Evolutionary conservation across 2,888 invertebrate genomes (phyloP).

Genomic region (Dryadula phaetusa): DNA sequence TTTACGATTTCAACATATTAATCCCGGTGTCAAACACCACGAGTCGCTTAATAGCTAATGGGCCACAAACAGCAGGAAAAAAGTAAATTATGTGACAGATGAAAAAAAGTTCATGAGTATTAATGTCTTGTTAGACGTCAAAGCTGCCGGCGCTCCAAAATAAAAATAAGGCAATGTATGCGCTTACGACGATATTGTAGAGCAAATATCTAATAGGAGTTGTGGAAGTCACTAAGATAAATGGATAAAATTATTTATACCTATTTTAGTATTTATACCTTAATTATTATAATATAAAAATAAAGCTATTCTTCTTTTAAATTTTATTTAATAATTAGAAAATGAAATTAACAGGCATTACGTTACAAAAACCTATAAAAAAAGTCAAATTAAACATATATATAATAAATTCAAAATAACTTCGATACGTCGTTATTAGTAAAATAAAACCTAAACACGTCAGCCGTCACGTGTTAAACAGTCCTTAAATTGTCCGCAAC

Average conservation of each 20-base stretch:
- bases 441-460: constrained; percentile 17
- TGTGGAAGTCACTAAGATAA: not conserved
- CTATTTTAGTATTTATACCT: too few relatives aligned
- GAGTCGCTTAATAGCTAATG: constrained; percentile 81
- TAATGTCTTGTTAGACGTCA: constrained; percentile 83
- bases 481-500: constrained; percentile 53
- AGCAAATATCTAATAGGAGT: not conserved
- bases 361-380: too few relatives aligned
- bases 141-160: constrained; percentile 76
- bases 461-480: constrained; percentile 47
- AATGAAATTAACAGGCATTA: too few relatives aligned
- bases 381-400: too few relatives aligned
- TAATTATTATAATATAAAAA: too few relatives aligned
- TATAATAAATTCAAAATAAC: too few relatives aligned
- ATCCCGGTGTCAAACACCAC: constrained; percentile 71
- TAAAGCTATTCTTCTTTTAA: too few relatives aligned
- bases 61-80: constrained; percentile 69
- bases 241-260: not conserved
- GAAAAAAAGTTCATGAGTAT: constrained; percentile 77
- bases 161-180: constrained; percentile 61
- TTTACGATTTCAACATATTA: constrained; percentile 68
- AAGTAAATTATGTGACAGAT: constrained; percentile 80
- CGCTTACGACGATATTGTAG: constrained; percentile 51
- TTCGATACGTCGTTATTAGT: too few relatives aligned
- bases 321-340: too few relatives aligned